Percentiles rank a stretch among this genome's conserved stretches.
Evolutionary conservation across 1,140 invertebrate genomes (phyloP).

Genomic region (Sogatella furcifera): DNA sequence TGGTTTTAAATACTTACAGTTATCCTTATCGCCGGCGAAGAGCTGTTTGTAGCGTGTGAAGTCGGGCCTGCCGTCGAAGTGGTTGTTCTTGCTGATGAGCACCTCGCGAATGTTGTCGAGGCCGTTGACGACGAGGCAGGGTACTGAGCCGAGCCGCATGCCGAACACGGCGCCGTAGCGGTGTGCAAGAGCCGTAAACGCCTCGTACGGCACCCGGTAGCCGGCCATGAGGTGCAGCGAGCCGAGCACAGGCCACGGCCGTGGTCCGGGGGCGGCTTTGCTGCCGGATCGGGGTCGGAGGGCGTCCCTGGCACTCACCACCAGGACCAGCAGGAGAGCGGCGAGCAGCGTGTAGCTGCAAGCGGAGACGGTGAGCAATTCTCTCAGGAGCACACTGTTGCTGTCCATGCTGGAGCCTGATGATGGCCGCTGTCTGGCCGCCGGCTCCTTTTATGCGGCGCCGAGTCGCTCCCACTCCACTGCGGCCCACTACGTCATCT

Average conservation of each 20-base stretch:
- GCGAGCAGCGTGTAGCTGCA: neutral
- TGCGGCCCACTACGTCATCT: too few species aligned
- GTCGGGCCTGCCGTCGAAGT: constrained; percentile 54
- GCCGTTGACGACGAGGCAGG: constrained; percentile 52
- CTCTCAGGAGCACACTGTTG: too few species aligned
- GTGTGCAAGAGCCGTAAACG: constrained; percentile 42
- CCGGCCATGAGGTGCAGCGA: constrained; percentile 45
- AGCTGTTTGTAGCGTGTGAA: constrained; percentile 49
- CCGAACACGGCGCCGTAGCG: constrained; percentile 45
- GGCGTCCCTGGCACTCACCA: neutral
- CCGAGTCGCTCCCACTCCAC: too few species aligned
- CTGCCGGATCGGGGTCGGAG: neutral
- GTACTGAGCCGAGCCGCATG: constrained; percentile 44
- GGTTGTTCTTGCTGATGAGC: constrained; percentile 43
- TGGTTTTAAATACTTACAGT: constrained; percentile 50
- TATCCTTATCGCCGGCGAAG: constrained; percentile 52
- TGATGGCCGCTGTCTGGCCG: too few species aligned
- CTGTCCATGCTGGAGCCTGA: too few species aligned
- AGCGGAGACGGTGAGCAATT: neutral
- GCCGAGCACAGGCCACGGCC: constrained; percentile 46
- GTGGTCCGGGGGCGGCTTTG: constrained; percentile 39
- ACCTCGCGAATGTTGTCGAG: constrained; percentile 51
- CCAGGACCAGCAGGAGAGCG: neutral
- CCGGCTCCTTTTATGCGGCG: too few species aligned
- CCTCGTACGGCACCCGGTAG: constrained; percentile 51